Evolutionary conservation across 1,140 invertebrate species (phyloP).

Genomic region (Bacillus rossius): DNA sequence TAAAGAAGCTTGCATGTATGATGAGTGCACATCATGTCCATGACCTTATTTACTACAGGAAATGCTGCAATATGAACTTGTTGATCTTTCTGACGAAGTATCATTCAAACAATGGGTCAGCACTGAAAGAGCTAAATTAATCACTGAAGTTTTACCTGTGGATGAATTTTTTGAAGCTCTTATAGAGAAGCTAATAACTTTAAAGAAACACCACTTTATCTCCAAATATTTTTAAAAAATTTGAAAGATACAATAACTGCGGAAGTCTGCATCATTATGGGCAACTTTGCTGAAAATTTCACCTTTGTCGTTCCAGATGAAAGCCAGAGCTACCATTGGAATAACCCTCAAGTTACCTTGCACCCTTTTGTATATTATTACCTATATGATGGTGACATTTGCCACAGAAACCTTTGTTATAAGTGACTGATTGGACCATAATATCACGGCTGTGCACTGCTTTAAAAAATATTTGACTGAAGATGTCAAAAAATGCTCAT

Average conservation of each 20-base stretch:
- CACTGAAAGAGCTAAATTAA: conserved; percentile 9
- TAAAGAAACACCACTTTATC: conserved; percentile 23
- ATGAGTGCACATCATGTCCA: no score
- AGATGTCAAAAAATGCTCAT: conserved; percentile 2
- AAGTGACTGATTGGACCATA: conserved; percentile 15
- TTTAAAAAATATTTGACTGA: conserved; percentile 13
- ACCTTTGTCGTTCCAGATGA: conserved; percentile 31
- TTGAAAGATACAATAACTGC: conserved; percentile 16
- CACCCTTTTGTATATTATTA: conserved; percentile 26
- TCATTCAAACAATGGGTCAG: conserved; percentile 14
- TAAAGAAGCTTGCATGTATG: no score
- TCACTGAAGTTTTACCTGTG: conserved; percentile 4
- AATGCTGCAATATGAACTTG: neutral
- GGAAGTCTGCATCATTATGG: conserved; percentile 12
- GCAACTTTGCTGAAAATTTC: conserved; percentile 36
- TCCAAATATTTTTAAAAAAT: conserved; percentile 22
- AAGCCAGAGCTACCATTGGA: conserved; percentile 30
- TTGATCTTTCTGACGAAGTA: conserved; percentile 9
- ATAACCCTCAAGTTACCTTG: conserved; percentile 30
- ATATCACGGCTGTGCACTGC: conserved; percentile 12
- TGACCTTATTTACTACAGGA: no score
- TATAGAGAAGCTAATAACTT: neutral
- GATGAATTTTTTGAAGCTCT: conserved; percentile 9
- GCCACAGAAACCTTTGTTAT: conserved; percentile 15
- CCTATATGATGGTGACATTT: conserved; percentile 9